A percentile compares a stretch with the other conserved stretches of the same genome.
Conservation (phyloP, 2,797 vertebrate species). For the Gymnopithys bicolor region DNA sequence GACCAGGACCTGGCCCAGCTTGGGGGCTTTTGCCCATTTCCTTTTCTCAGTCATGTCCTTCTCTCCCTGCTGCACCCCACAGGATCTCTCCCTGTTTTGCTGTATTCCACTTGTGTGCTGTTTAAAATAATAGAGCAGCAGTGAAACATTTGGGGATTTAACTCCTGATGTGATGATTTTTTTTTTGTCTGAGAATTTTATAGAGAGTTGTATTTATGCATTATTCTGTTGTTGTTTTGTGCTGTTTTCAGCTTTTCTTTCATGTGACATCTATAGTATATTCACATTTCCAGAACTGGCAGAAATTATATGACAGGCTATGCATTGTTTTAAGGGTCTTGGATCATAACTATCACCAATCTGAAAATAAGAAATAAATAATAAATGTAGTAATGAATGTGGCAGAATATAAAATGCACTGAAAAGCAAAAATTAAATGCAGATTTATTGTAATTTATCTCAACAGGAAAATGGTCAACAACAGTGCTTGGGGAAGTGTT, state of each 20-base stretch:
- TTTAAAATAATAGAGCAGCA: neutral
- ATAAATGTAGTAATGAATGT: conserved; percentile 28
- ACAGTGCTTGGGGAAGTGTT: conserved; percentile 87
- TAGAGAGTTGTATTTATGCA: neutral
- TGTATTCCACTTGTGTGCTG: neutral
- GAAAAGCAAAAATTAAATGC: conserved; percentile 62
- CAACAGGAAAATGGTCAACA: conserved; percentile 85
- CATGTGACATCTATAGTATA: conserved; percentile 70
- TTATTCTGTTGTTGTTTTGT: neutral
- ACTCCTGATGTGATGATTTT: neutral
- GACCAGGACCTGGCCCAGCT: neutral
- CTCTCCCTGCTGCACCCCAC: neutral
- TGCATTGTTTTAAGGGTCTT: conserved; percentile 22
- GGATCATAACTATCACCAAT: conserved; percentile 25
- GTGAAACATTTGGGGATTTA: neutral
- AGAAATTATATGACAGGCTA: neutral
- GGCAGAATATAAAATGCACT: conserved; percentile 1
- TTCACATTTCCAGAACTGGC: neutral
- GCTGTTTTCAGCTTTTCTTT: neutral
- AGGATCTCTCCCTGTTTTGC: neutral
- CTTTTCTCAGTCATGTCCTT: neutral
- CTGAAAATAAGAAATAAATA: conserved; percentile 57
- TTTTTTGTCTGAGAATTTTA: neutral
- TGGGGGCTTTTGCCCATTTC: neutral
- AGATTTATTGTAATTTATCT: conserved; percentile 73